Percentiles rank a stretch among this genome's conserved stretches.
Conservation (phyloP, 2,888 invertebrate genomes). For the Oscheius sp. region DNA sequence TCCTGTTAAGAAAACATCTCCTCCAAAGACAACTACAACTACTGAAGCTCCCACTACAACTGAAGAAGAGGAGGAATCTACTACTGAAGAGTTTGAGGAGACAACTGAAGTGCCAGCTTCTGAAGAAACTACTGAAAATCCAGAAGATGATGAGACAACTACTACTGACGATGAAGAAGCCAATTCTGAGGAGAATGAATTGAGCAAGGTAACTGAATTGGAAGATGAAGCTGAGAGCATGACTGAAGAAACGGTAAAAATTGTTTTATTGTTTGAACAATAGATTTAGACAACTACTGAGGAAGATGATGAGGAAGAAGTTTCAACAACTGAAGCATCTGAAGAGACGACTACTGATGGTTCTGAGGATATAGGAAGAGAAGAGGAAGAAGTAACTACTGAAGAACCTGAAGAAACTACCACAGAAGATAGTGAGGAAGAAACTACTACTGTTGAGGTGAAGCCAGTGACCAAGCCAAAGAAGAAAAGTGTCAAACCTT, state of each 20-base stretch:
- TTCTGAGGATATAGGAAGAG: background rate
- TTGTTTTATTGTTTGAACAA: background rate
- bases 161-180: background rate
- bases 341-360: background rate
- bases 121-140: background rate
- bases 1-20: background rate
- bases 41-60: background rate
- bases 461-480: too few relatives aligned
- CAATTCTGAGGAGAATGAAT: background rate
- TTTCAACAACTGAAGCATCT: background rate
- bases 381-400: background rate
- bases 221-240: background rate
- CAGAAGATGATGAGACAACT: background rate
- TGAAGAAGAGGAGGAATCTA: background rate
- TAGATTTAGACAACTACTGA: background rate
- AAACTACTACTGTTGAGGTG: slow-evolving; percentile 27
- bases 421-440: slow-evolving; percentile 14
- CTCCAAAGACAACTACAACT: slow-evolving; percentile 7
- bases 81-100: background rate
- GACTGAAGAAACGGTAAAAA: background rate
- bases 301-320: background rate
- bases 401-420: slow-evolving; percentile 21
- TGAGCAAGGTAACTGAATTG: background rate
- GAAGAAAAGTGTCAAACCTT: too few relatives aligned
- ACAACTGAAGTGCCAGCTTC: background rate